Conservation (phyloP, 2,797 vertebrate genomes). For the Botia kubotai region DNA sequence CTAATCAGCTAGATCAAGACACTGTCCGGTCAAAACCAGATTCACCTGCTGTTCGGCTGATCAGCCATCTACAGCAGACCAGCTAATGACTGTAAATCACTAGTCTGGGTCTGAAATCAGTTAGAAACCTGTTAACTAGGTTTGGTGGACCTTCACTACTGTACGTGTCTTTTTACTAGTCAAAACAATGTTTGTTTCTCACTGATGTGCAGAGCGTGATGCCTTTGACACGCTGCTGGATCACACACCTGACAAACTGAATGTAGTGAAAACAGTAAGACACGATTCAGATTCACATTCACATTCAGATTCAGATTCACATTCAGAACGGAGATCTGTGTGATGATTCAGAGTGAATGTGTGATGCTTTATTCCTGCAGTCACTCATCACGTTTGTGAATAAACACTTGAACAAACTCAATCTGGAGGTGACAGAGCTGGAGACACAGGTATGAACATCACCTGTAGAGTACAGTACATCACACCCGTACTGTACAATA, state of each 20-base stretch:
- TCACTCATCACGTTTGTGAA: constrained; percentile 98
- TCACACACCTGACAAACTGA: constrained; percentile 96
- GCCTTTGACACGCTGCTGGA: constrained; percentile 96
- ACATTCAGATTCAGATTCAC: neutral
- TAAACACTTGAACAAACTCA: constrained; percentile 97
- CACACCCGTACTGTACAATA: too few species aligned
- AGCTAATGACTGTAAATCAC: too few species aligned
- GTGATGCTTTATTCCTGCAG: constrained; percentile 66
- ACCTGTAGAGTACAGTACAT: too few species aligned
- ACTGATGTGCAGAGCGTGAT: constrained; percentile 84
- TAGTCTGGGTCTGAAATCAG: too few species aligned
- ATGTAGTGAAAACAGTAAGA: constrained; percentile 94
- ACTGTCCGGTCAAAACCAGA: too few species aligned
- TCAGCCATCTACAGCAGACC: too few species aligned
- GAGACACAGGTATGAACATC: constrained; percentile 87
- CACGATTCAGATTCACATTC: neutral
- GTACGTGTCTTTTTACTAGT: neutral
- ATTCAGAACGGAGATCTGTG: neutral
- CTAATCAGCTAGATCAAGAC: too few species aligned
- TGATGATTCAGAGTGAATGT: neutral
- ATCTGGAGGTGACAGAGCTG: constrained; percentile 94
- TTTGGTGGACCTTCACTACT: too few species aligned
- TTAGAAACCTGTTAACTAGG: too few species aligned
- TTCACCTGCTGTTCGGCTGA: too few species aligned
- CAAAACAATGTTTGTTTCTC: neutral